These are phyloP conservation scores for Drosophila ohnishii DNA, from an alignment of 1,140 invertebrate genomes.

Conservation along the genomic window DNA sequence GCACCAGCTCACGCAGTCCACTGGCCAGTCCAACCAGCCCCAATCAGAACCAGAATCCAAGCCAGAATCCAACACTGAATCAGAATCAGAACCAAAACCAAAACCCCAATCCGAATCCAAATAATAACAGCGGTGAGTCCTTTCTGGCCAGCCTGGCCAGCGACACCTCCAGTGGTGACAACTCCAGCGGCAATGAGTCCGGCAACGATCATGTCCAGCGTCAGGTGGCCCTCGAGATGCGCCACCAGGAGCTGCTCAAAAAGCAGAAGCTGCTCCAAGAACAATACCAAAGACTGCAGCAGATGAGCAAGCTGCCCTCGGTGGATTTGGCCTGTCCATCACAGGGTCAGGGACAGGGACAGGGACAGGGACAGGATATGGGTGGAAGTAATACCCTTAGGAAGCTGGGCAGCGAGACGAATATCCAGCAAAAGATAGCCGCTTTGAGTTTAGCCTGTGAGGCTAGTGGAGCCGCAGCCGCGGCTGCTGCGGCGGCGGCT, in stretches of 20 bases:
- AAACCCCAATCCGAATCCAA: slow-evolving; percentile 67
- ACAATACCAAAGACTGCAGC: slow-evolving; percentile 93
- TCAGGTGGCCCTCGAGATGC: slow-evolving; percentile 90
- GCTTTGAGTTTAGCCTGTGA: slow-evolving; percentile 67
- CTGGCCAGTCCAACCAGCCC: slow-evolving; percentile 90
- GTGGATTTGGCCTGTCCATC: slow-evolving; percentile 85
- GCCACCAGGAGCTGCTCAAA: slow-evolving; percentile 92
- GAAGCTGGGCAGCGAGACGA: slow-evolving; percentile 95
- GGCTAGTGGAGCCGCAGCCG: slow-evolving; percentile 84
- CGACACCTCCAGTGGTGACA: slow-evolving; percentile 70
- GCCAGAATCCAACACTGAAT: background rate
- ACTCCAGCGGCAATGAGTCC: slow-evolving; percentile 86
- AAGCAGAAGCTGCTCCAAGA: slow-evolving; percentile 94
- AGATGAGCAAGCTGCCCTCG: slow-evolving; percentile 89
- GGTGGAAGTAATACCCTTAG: slow-evolving; percentile 84
- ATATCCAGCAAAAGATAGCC: slow-evolving; percentile 93
- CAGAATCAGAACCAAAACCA: slow-evolving; percentile 37
- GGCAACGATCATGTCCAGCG: slow-evolving; percentile 87
- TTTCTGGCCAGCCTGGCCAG: slow-evolving; percentile 16
- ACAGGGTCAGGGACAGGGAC: background rate
- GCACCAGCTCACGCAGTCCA: slow-evolving; percentile 91
- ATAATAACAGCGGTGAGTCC: background rate
- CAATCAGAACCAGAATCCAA: slow-evolving; percentile 74
- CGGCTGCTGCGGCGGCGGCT: slow-evolving; percentile 84
- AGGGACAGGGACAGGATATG: slow-evolving; percentile 81